These are phyloP conservation scores for Saccostrea glomerata DNA, from an alignment of 1,140 invertebrate genomes.

Conservation along the genomic window DNA sequence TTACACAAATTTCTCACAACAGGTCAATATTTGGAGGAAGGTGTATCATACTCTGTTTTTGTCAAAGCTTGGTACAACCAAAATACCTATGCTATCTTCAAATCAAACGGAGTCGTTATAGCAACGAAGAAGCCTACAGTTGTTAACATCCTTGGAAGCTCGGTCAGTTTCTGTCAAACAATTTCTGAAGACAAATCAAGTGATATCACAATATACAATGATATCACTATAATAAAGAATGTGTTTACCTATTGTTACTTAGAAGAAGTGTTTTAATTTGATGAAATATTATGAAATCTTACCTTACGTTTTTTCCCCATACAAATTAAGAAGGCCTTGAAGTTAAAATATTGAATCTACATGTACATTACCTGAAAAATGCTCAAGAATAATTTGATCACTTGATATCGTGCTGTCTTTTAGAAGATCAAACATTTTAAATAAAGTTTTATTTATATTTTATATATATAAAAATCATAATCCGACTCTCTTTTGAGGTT, in stretches of 20 bases:
- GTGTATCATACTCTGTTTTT: constrained; percentile 46
- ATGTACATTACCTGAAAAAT: no score
- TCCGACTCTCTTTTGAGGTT: no score
- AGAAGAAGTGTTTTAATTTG: no score
- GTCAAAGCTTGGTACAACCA: constrained; percentile 45
- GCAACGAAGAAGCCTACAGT: neutral
- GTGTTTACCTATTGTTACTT: neutral
- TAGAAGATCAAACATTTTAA: no score
- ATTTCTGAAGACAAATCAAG: neutral
- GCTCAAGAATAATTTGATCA: no score
- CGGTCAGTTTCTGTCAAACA: constrained; percentile 33
- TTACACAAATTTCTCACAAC: neutral
- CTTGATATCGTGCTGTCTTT: no score
- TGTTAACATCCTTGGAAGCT: constrained; percentile 43
- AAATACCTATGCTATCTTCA: constrained; percentile 50
- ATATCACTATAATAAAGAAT: neutral
- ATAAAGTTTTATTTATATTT: no score
- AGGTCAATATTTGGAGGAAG: constrained; percentile 37
- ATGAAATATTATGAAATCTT: neutral
- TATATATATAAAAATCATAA: no score
- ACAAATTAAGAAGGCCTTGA: no score
- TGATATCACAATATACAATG: neutral
- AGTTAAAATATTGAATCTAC: no score
- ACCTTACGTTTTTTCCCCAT: no score
- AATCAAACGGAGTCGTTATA: constrained; percentile 47